Evolutionary conservation across 2,797 vertebrate genomes (phyloP).

Genomic region (Oryzias sinensis): DNA sequence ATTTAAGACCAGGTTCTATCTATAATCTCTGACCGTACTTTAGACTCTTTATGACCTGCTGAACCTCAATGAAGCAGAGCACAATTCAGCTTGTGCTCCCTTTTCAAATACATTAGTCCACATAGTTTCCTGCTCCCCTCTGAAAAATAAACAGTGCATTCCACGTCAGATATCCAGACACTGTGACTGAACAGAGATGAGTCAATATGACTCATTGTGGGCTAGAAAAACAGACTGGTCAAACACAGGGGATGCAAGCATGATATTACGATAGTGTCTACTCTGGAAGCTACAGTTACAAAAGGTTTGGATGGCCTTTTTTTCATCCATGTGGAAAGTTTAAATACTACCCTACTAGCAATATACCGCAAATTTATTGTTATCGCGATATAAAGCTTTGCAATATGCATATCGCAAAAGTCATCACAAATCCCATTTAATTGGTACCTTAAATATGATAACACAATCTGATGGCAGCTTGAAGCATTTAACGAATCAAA

Average conservation of each 20-base stretch:
- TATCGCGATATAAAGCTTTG: too few species aligned
- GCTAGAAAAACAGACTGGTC: slow-evolving; percentile 40
- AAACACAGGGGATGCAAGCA: slow-evolving; percentile 38
- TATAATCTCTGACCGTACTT: slow-evolving; percentile 21
- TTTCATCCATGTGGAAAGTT: slow-evolving; percentile 34
- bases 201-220: slow-evolving; percentile 40
- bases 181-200: slow-evolving; percentile 27
- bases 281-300: slow-evolving; percentile 42
- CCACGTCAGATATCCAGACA: slow-evolving; percentile 21
- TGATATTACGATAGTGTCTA: slow-evolving; percentile 54
- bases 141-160: slow-evolving; percentile 22
- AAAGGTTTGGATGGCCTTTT: slow-evolving; percentile 47
- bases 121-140: slow-evolving; percentile 6
- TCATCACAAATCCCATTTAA: too few species aligned
- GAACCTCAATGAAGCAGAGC: slow-evolving; percentile 32
- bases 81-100: slow-evolving; percentile 19
- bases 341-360: slow-evolving; percentile 34
- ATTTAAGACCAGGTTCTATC: slow-evolving; percentile 19
- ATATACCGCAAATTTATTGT: too few species aligned
- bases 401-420: too few species aligned
- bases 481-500: too few species aligned
- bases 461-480: too few species aligned
- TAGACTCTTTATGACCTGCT: slow-evolving; percentile 26
- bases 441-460: too few species aligned
- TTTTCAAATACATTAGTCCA: slow-evolving; percentile 10